Evolutionary conservation across 2,888 invertebrate genomes (phyloP).

Genomic region (Xiphydria camelus): DNA sequence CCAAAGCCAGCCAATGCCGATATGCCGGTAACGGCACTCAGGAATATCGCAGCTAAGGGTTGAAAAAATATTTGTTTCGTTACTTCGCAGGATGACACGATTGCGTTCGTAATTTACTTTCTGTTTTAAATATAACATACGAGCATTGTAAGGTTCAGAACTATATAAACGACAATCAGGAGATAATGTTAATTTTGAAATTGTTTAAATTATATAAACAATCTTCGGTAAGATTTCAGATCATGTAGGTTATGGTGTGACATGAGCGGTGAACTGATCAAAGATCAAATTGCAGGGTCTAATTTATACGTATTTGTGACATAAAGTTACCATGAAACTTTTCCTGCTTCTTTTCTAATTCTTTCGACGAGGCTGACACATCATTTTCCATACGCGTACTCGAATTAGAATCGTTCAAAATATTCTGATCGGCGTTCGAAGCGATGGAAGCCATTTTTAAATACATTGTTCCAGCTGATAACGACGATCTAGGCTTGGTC

Average conservation of each 20-base stretch:
- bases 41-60: slow-evolving; percentile 69
- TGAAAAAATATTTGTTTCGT: too few species aligned
- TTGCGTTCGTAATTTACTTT: background rate
- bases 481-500: too few species aligned
- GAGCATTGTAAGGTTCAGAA: background rate
- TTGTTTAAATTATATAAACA: background rate
- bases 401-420: slow-evolving; percentile 13
- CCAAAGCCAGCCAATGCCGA: slow-evolving; percentile 83
- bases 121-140: background rate
- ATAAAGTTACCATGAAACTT: slow-evolving; percentile 37
- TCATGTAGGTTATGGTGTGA: background rate
- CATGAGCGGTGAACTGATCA: background rate
- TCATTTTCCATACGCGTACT: slow-evolving; percentile 16
- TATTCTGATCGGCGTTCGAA: slow-evolving; percentile 24
- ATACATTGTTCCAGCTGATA: slow-evolving; percentile 10
- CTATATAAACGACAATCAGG: background rate
- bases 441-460: slow-evolving; percentile 27
- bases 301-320: slow-evolving; percentile 4
- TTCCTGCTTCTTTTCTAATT: slow-evolving; percentile 26
- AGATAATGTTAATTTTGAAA: background rate
- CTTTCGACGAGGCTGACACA: slow-evolving; percentile 20
- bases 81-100: too few species aligned
- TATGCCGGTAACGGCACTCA: slow-evolving; percentile 74
- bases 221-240: background rate
- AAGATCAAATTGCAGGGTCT: background rate